Evolutionary conservation across 2,888 invertebrate species (phyloP), one percentile per base, ranked within the genome.

Genomic region (Drosophila buzzatii): DNA sequence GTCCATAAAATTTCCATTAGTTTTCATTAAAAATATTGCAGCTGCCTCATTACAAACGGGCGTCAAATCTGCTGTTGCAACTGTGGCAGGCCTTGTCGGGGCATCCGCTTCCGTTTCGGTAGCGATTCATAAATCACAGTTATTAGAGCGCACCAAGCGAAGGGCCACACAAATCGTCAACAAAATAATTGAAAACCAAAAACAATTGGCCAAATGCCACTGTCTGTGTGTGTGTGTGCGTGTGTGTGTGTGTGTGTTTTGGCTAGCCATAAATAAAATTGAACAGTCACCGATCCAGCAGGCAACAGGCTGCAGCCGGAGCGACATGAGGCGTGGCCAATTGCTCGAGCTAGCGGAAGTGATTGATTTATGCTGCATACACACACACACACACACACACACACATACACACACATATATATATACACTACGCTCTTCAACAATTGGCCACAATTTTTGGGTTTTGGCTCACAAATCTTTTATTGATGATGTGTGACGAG

Each of bases 401-500:
- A 18, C 3, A 18, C 6, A 27, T 1, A 27, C 6, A 27, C 3
- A 27, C 3, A 27, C 3, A 27, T 6, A 27, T 0, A 27, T 3
- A 23, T 3, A 23, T 23, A 23, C 23, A 23, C 23, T 23, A 0
- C 4, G 4, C 27, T 4, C 27, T 27, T 27, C 47, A 20, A 47
- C 66, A 73, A 75, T 81, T 88, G 82, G 73, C 84, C 80, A 73
- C 84, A 86, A 80, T 83, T 75, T 81, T 78, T 79, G 31, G 31
- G 81, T 72, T 81, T 73, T 79, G 73, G 69, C 82, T 56, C 77
- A 59, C 75, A 72, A 65, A 82, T 74, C 76, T 70, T 82, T 86
- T 86, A 89, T 89, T 89, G 85, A 86, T 86, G 89, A 89, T 89
- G 89, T 86, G 84, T 73, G 79, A 79, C 73, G 79, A 76, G 59